Base-by-base conservation (phyloP, 2,113 vertebrate species). In the Pomatorhinus ruficollis region DNA sequence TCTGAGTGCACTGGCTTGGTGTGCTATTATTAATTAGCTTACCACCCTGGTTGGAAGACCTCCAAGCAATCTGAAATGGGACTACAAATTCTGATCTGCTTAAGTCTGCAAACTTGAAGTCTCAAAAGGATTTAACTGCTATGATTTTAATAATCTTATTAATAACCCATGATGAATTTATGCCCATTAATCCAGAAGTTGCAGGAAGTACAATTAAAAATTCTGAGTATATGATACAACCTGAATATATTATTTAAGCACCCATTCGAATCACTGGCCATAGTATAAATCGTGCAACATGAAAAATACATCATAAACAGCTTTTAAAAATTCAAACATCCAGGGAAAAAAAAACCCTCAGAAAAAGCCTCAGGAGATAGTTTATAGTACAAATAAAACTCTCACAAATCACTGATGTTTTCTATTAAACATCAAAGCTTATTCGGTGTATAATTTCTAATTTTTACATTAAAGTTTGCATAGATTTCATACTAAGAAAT, bases 131-230 rank as follows among this genome's bases (percentile, higher is more conserved):
- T 91, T 91, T 95, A 83, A 81, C 54, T 66, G 53, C 65, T 65
- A 53, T 70, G 54, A 88, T 86, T 88, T 89, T 80, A 92, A 87
- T 88, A 94, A 96, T 94, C 71, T 70, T 90, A 90, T 96, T 88
- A 93, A 94, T 80, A 94, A 83, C 33, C 44, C 82, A 86, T 83
- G 87, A 95, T 83, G 42, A 88, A 95, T 81, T 90, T 86, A 88
- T 56, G 60, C 47, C 59, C 44, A 80, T 95, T 96, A 91, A 96
- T 85, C 75, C 85, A 66, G 75, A 77, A 88, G 83, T 77, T 92
- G 27, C 59, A 94, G 66, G 59, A 93, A 96, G 37, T 77, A 83
- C 19, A 94, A 85, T 79, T 91, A 85, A 89, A 84, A 94, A 90
- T 86, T 92, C 83, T 88, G 66, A 65, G 56, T 50, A n/a, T 59